Conservation (phyloP, 2,113 vertebrate species). For the Brienomyrus longianalis region DNA sequence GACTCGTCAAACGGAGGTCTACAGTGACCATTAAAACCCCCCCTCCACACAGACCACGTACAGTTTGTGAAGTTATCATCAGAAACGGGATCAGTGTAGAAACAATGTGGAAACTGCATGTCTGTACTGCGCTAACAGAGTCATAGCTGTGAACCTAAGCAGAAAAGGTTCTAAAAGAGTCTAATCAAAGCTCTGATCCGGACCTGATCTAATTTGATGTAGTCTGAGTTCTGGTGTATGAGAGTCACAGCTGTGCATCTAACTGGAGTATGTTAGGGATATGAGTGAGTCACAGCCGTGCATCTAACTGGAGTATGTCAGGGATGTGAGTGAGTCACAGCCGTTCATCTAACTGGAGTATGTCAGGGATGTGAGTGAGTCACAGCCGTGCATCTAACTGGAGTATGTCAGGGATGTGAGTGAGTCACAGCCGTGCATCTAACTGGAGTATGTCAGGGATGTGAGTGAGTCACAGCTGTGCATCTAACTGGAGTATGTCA, state of each 20-base stretch:
- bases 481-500: background rate
- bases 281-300: background rate
- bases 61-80: background rate
- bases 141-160: background rate
- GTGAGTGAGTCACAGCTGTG: background rate
- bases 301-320: background rate
- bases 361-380: background rate
- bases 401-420: background rate
- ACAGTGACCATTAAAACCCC: background rate
- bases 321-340: background rate
- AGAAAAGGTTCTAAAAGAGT: background rate
- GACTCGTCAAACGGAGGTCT: background rate
- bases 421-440: background rate
- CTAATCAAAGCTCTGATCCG: background rate
- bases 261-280: background rate
- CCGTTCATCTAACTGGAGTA: background rate
- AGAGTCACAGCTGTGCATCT: background rate
- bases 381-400: background rate
- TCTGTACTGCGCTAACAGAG: background rate
- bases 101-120: background rate
- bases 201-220: background rate
- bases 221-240: background rate
- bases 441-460: background rate
- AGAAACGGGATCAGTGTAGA: background rate
- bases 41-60: background rate